Base-by-base conservation (phyloP, 2,888 invertebrate species). In the Polyommatus icarus region DNA sequence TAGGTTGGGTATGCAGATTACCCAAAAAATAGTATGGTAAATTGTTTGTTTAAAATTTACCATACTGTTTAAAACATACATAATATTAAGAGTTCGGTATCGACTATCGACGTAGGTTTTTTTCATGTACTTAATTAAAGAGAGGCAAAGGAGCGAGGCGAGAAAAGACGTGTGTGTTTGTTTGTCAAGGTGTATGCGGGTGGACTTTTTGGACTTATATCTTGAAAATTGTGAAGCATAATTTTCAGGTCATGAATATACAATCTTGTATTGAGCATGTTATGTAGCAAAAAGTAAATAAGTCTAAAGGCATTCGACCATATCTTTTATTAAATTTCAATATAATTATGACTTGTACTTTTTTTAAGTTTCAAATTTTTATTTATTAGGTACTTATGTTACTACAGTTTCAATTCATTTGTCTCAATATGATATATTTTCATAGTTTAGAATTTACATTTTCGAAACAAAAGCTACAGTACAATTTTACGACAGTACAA, bases 71-170 rank as follows among this genome's bases (percentile, higher is more conserved):
- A 59, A 24, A 1, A 67, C 24, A 59, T 46, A 46, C 46, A 3
- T 36, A 36, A 1, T 7, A 59, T n/a, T 0, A 6, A 10, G 8
- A 3, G 20, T 29, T 29, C 61, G 1, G 12, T 29, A 67, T 67
- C 12, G 61, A 67, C 29, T 29, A 67, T 67, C 12, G 61, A 67
- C 29, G 29, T 29, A 8, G n/a, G 10, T 29, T 24, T 67, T 67
- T 67, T 84, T 84, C 85, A 84, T 86, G 85, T 91, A 91, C 90
- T n/a, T n/a, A 24, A 24, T 91, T 90, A 91, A 88, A 85, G 86
- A 85, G 84, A 85, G 85, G 86, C 87, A 88, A 90, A 91, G 90
- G 89, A 90, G 88, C 87, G 84, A 86, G 72, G 83, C 77, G 80
- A 80, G 78, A 82, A 84, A 87, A 87, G 87, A 87, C 84, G 85